Evolutionary conservation across 2,113 vertebrate genomes (phyloP).

Genomic region (sheep (Ovis aries)): DNA sequence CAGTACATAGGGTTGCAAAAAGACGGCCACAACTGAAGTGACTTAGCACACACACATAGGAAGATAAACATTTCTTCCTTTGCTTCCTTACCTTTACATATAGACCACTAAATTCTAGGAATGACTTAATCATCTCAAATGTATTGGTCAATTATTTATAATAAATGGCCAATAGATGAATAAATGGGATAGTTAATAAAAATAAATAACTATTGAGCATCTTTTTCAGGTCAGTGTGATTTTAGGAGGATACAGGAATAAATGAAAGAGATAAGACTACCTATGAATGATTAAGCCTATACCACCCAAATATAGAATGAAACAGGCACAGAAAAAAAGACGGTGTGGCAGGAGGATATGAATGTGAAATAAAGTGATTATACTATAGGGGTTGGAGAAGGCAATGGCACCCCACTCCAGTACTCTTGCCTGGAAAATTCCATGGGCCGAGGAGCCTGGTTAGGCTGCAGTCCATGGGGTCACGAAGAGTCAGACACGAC

Average conservation of each 20-base stretch:
- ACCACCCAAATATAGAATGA: not conserved
- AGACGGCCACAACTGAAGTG: not conserved
- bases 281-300: not conserved
- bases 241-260: not conserved
- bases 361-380: not conserved
- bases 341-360: not conserved
- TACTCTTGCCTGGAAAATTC: too few relatives aligned
- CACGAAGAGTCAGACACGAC: rapidly evolving
- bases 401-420: too few relatives aligned
- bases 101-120: not conserved
- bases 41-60: not conserved
- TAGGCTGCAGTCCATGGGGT: too few relatives aligned
- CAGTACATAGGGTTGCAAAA: not conserved
- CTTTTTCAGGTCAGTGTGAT: not conserved
- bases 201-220: not conserved
- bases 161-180: not conserved
- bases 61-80: not conserved
- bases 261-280: not conserved
- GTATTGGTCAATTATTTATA: not conserved
- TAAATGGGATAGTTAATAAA: not conserved
- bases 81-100: not conserved
- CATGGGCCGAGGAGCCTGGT: too few relatives aligned
- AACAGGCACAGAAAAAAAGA: not conserved
- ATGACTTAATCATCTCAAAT: not conserved
- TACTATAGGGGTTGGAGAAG: not conserved